Evolutionary conservation across 92 coral and sea anemone genomes (phyloP), one percentile per base, ranked within the genome.

Genomic region (Siderastrea siderea): DNA sequence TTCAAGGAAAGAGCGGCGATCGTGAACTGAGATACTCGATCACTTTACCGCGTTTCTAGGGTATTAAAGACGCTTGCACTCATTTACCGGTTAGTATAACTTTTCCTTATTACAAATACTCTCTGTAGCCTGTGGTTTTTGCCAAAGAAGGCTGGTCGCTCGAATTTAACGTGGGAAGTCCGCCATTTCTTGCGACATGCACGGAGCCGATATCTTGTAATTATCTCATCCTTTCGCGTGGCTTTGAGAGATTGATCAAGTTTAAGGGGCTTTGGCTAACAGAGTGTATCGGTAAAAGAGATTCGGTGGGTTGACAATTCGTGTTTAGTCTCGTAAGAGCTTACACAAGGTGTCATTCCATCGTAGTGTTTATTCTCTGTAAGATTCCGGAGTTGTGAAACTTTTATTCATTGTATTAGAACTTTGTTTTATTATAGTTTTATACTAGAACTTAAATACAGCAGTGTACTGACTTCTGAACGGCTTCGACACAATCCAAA

Each of bases 1-100:
- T 71, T 90, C 84, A 74, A 70, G 87, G 84, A 86, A 86, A 15
- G 63, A 38, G 66, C 50, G 88, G 86, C 43, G 81, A 67, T 73
- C 49, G 14, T 19, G 58, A 54, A 54, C 76, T 80, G 73, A 60
- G 80, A 60, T 9, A 73, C 59, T 47, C 68, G 75, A 47, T 43
- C 19, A 69, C 77, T 81, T 84, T 63, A 52, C 88, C 19, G 78
- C n/a, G 83, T 84, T 70, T 85, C 74, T 74, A 74, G 90, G 82
- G 70, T n/a, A 84, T 71, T 81, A 43, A 78, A 74, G 63, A 43
- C 87, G 59, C 50, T 38, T 4, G 55, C 51, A 74, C 71, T 64
- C 81, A 6, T 71, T 84, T 61, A 61, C 74, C 51, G 87, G 87
- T 84, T 47, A 84, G 87, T 84, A 47, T 15, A 46, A 59, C 16